phyloP scores from a whole-genome alignment of 2,113 vertebrate genomes.

The Thoracochromis brauschi region DNA sequence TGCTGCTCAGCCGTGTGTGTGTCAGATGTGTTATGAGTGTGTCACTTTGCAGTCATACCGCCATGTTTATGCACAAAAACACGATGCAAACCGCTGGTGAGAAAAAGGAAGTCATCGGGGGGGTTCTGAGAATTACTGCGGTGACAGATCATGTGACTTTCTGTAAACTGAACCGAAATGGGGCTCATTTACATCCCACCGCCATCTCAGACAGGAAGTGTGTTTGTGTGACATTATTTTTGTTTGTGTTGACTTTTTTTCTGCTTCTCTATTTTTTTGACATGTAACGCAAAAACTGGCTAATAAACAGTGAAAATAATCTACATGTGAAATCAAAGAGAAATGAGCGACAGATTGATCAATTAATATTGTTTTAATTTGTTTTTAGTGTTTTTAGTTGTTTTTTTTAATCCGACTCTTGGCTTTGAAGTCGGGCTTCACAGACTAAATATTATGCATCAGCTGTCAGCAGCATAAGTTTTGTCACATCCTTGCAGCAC shows the following conservation, averaged over 20 bases:
- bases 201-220: not conserved
- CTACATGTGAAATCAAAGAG: not conserved
- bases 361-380: not conserved
- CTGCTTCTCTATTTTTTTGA: not conserved
- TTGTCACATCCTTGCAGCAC: not conserved
- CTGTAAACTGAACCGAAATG: conserved; percentile 11
- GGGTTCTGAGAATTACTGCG: conserved; percentile 33
- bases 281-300: not conserved
- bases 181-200: conserved; percentile 15
- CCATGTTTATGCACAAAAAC: not conserved
- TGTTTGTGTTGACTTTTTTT: not conserved
- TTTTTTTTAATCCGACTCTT: not conserved
- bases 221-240: not conserved
- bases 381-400: not conserved
- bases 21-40: not conserved
- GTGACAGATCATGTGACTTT: conserved; percentile 35
- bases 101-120: conserved; percentile 31
- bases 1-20: not conserved
- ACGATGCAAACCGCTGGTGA: not conserved
- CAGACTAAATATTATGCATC: not conserved
- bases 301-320: not conserved
- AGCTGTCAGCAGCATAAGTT: not conserved
- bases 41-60: not conserved
- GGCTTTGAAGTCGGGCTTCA: not conserved
- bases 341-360: not conserved